A percentile compares a stretch with the other conserved stretches of the same genome.
phyloP scores from a whole-genome alignment of 2,113 vertebrate species.

The Lates calcarifer region DNA sequence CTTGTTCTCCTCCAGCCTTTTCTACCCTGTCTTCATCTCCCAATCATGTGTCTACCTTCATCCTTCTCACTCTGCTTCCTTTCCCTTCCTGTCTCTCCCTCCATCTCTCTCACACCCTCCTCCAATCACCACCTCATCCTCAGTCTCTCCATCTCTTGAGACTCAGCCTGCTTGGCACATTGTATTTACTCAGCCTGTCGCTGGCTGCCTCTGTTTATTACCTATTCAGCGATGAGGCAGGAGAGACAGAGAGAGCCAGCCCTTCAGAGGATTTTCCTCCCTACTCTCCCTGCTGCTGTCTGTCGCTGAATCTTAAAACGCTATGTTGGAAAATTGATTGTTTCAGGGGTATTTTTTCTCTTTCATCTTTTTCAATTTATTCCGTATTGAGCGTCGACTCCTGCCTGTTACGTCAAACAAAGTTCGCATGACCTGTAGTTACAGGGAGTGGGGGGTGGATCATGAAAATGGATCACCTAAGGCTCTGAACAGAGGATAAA shows the following conservation, averaged over 20 bases:
- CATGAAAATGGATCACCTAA: constrained; percentile 30
- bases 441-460: not conserved
- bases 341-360: constrained; percentile 23
- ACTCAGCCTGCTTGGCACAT: constrained; percentile 47
- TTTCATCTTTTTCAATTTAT: constrained; percentile 44
- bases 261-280: constrained; percentile 45
- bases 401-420: constrained; percentile 23
- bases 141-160: constrained; percentile 30
- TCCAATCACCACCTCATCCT: constrained; percentile 26
- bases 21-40: constrained; percentile 13
- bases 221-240: constrained; percentile 50
- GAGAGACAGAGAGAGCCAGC: constrained; percentile 36
- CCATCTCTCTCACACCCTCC: constrained; percentile 3
- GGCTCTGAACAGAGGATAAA: constrained; percentile 5
- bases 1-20: constrained; percentile 1
- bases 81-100: not conserved
- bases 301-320: constrained; percentile 56
- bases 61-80: constrained; percentile 2
- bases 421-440: constrained; percentile 44
- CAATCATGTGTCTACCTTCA: constrained; percentile 31
- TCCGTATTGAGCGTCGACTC: constrained; percentile 20
- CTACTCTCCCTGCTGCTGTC: constrained; percentile 28
- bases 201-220: constrained; percentile 64
- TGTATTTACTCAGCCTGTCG: constrained; percentile 63
- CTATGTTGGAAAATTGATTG: constrained; percentile 47